Evolutionary conservation across 2,888 invertebrate genomes (phyloP), one percentile per base, ranked within the genome.

Genomic region (Apamea sordens): DNA sequence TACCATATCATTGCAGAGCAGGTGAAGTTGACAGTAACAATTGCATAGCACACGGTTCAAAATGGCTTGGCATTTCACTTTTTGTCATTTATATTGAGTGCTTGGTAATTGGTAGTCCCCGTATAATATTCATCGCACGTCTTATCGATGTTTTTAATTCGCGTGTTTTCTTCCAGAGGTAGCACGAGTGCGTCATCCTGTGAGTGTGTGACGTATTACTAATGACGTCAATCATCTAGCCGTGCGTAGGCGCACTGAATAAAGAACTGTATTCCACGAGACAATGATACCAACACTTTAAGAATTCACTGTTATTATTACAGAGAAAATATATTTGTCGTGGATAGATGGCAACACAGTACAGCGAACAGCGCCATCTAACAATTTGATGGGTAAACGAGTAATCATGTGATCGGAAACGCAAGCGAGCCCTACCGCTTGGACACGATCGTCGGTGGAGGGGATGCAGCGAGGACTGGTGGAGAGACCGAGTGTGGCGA

Each of bases 81-180:
- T 82, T 24, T 81, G n/a, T 24, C 11, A 36, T 44, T n/a, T n/a
- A n/a, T 32, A 21, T 18, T 21, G 11, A 61, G 32, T n/a, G 32
- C 15, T 24, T n/a, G 1, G 28, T 78, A 32, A 44, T 53, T 0
- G 2, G 28, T 78, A 44, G 53, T 53, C 1, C 24, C 21, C 21
- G 21, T 44, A 21, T 44, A 63, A 50, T 28, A 28, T 59, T 15
- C 3, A 32, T 32, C 21, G 0, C 28, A 56, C 65, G 65, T 59
- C 32, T 44, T 77, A 67, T 44, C 18, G 44, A 53, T 63, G 77
- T 77, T 77, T 63, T 77, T 28, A 24, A 47, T 63, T 24, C 4
- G 24, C 32, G 28, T 56, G 28, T 79, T 70, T 65, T 65, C 32
- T 81, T 81, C 18, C 84, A 81, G 81, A 44, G 50, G 11, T 6